Percentiles rank a stretch among this genome's conserved stretches.
phyloP scores from a whole-genome alignment of 2,113 vertebrate species.

The Romanogobio albipinnatus region DNA sequence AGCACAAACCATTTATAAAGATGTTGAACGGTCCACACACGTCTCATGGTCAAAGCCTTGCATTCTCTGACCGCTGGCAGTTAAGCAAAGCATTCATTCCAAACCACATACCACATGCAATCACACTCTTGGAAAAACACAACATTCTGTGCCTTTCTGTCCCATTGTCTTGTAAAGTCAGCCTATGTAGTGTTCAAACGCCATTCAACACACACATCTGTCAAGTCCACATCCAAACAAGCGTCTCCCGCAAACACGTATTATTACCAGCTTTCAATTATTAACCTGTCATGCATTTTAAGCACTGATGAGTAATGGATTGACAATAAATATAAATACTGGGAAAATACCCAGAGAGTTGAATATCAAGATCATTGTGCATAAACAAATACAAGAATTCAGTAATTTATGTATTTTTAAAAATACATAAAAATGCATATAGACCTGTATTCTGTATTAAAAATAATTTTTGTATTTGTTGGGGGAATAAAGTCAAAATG shows the following conservation, averaged over 20 bases:
- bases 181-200: constrained; percentile 9
- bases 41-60: constrained; percentile 43
- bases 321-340: background rate
- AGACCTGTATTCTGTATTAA: background rate
- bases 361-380: background rate
- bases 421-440: background rate
- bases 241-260: constrained; percentile 7
- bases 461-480: background rate
- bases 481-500: background rate
- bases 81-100: constrained; percentile 28
- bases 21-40: constrained; percentile 28
- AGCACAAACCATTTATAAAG: constrained; percentile 51
- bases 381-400: background rate
- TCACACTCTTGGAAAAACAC: constrained; percentile 24
- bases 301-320: background rate
- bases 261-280: constrained; percentile 12
- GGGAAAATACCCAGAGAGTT: no score
- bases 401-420: background rate
- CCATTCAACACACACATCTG: constrained; percentile 22
- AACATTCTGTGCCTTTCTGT: constrained; percentile 17
- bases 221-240: background rate
- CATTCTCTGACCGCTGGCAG: constrained; percentile 39
- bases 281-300: background rate
- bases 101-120: background rate
- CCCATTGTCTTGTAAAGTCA: constrained; percentile 36